Conservation (phyloP, 2,888 invertebrate species). For the Machimus atricapillus region DNA sequence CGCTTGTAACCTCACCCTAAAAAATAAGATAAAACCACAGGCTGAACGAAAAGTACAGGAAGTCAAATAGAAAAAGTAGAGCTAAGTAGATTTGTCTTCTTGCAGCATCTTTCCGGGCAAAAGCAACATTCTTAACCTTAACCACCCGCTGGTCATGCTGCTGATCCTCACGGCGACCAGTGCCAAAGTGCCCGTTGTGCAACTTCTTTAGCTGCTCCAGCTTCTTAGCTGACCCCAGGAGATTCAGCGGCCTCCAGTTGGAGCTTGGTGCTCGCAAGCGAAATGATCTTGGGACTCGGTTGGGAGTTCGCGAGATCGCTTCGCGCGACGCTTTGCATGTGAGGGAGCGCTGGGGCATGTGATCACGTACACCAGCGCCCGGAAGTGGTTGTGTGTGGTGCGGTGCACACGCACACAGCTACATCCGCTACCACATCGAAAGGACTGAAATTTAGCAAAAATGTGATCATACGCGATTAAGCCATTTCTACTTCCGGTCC, state of each 20-base stretch:
- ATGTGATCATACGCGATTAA: slow-evolving; percentile 42
- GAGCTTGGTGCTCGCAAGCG: background rate
- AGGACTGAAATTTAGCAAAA: slow-evolving; percentile 7
- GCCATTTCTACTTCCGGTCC: slow-evolving; percentile 47
- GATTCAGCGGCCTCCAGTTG: background rate
- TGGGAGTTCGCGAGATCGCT: background rate
- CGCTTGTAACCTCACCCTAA: too few species aligned
- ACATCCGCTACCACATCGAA: background rate
- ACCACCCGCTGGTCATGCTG: background rate
- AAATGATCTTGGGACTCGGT: background rate
- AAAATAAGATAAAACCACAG: background rate
- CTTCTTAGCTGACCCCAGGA: background rate
- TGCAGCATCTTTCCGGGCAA: background rate
- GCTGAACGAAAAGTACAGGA: background rate
- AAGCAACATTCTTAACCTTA: background rate
- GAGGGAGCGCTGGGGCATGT: background rate
- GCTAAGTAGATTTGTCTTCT: background rate
- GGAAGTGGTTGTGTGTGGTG: background rate
- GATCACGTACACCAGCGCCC: background rate
- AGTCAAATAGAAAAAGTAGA: background rate
- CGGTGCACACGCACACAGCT: background rate
- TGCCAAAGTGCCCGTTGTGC: background rate
- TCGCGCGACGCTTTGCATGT: background rate
- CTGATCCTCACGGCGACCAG: background rate
- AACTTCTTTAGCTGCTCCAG: background rate